Conservation (phyloP, 2,113 vertebrate genomes). For the Phyllopteryx taeniolatus region DNA sequence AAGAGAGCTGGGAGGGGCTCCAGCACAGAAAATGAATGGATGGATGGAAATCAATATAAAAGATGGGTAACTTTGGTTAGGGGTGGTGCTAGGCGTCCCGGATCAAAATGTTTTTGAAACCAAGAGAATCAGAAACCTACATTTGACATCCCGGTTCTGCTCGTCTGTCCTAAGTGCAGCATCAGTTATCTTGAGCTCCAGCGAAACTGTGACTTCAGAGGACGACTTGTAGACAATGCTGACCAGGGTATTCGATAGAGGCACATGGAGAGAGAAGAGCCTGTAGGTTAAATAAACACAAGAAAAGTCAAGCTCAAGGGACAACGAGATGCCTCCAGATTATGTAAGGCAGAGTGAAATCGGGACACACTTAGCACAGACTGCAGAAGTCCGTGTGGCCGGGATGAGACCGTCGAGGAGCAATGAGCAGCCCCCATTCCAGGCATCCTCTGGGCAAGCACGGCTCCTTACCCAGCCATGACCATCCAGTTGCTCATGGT, state of each 20-base stretch:
- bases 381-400: background rate
- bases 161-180: constrained; percentile 21
- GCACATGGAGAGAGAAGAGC: constrained; percentile 85
- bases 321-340: background rate
- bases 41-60: no score
- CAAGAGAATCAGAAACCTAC: constrained; percentile 45
- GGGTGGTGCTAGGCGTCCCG: background rate
- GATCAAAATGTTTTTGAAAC: background rate
- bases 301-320: background rate
- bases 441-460: constrained; percentile 81
- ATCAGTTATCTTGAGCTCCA: constrained; percentile 78
- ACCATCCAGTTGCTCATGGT: constrained; percentile 23
- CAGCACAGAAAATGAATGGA: no score
- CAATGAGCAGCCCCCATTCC: constrained; percentile 86
- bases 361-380: constrained; percentile 75
- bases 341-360: background rate
- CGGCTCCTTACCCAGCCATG: constrained; percentile 71
- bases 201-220: constrained; percentile 48
- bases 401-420: constrained; percentile 80
- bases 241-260: constrained; percentile 70
- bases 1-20: no score
- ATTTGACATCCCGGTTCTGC: constrained; percentile 26
- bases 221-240: constrained; percentile 79
- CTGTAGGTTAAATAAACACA: constrained; percentile 57
- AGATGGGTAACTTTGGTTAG: no score